These are phyloP conservation scores for Oopsacas minuta DNA, from an alignment of 37 sponge, comb jelly and placozoan species.

Conservation along the genomic window DNA sequence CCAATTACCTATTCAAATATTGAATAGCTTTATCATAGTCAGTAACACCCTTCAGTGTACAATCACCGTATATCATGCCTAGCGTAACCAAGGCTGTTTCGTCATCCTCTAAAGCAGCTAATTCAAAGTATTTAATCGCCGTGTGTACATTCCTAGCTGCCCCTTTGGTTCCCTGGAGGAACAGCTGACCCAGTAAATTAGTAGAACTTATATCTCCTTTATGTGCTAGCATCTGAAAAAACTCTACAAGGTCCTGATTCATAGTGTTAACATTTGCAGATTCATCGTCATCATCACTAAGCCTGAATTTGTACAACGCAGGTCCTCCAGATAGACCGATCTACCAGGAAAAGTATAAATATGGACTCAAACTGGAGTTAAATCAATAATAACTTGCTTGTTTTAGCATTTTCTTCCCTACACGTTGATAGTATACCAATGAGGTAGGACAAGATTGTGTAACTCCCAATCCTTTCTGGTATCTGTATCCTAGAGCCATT, in stretches of 20 bases:
- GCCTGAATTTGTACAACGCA: neutral
- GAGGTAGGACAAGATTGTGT: conserved; percentile 73
- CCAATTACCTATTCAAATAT: conserved; percentile 42
- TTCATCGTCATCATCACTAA: neutral
- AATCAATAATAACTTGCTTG: conserved; percentile 34
- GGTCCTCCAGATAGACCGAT: neutral
- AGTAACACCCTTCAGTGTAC: neutral
- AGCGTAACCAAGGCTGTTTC: conserved; percentile 70
- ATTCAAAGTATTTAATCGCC: conserved; percentile 46
- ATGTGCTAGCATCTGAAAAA: neutral
- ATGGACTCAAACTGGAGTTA: conserved; percentile 40
- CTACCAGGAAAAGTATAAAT: neutral
- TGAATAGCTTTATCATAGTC: neutral
- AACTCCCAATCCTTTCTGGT: conserved; percentile 62
- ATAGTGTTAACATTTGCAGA: neutral
- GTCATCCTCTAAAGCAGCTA: conserved; percentile 51
- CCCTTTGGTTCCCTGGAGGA: conserved; percentile 5
- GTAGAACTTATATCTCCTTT: neutral
- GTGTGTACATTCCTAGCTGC: conserved; percentile 20
- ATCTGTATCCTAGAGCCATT: conserved; percentile 83
- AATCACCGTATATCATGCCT: conserved; percentile 65
- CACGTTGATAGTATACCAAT: conserved; percentile 67
- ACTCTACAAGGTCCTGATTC: neutral
- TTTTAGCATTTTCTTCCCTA: conserved; percentile 46
- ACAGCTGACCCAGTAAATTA: neutral